Evolutionary conservation across 2,888 invertebrate genomes (phyloP), one percentile per base, ranked within the genome.

Genomic region (Euzetes globulus): DNA sequence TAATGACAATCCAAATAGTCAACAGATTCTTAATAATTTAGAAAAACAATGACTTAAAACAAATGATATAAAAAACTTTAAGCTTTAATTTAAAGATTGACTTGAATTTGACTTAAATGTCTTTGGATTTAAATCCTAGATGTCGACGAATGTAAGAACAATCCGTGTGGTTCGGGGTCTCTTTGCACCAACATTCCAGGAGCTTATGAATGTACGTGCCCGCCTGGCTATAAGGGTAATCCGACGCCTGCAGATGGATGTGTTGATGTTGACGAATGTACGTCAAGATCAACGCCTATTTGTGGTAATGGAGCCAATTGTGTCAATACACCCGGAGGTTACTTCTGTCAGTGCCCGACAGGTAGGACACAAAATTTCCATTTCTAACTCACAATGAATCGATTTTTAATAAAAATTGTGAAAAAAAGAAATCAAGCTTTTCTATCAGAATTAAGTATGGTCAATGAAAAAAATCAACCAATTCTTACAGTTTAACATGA

Each of bases 251-350:
- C 74, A 68, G 76, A 74, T 19, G 79, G 77, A 5, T 86, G 86
- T 74, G 81, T 84, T 13, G 81, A 83, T 11, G 83, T 86, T 63
- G 85, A 87, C 79, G 87, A 87, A 79, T 90, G 90, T 81, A 74
- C 41, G 15, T 68, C 73, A 11, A 45, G 63, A 25, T 37, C 74
- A 19, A 75, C 76, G 15, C 76, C 75, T 70, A 76, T 88, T 71
- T 95, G 95, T 83, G 93, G 91, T 68, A 86, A 87, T 68, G 88
- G 89, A 76, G 92, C 94, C 33, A 88, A 88, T 83, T 92, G 91
- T 85, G 88, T 88, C 83, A 92, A 92, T 84, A 87, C 88, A 72
- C 88, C 88, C 15, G 91, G 91, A 79, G 88, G 89, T 74, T 91
- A 87, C 86, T 88, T 88, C 82, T 91, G 91, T 83, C 85, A 89